Evolutionary conservation across 2,797 vertebrate species (phyloP), one percentile per base, ranked within the genome.

Genomic region (Catharus ustulatus): DNA sequence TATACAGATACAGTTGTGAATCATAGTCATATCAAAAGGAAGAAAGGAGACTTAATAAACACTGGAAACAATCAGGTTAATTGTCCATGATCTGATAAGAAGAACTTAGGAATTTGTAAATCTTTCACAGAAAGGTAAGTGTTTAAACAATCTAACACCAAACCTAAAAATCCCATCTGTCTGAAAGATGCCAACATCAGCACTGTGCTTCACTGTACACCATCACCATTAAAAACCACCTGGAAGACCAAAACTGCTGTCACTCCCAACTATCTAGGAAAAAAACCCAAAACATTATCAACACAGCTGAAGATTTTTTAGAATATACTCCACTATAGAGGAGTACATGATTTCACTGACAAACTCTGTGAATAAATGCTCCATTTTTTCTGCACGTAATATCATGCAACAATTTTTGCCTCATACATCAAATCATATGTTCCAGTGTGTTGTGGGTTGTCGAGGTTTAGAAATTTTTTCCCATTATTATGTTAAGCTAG

Each of bases 231-330:
- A 72, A 73, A 94, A 91, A 87, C 45, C 46, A 85, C 14, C 45
- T 42, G 51, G 32, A 76, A 89, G 62, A 83, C 30, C 32, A 95
- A 95, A 93, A 93, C 6, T 73, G 86, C 40, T 92, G 86, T 59
- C 81, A 84, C 46, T 97, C 68, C 67, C 58, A 96, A 13, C 67
- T 83, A 73, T 62, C 92, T 77, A 89, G 67, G 88, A 94, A 94
- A 95, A 85, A 95, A 86, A 49, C 93, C 3, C 4, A 16, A 73
- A 27, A 74, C 87, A 81, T 84, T 81, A 92, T 90, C 91, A 91
- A 71, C 79, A 91, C 15, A 80, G 62, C 26, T 61, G 52, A 68
- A 92, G 88, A 75, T 77, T 95, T 96, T 94, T 95, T 91, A 87
- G 66, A 87, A 32, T 17, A 62, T 38, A 27, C 16, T 42, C 14